Evolutionary conservation across 2,113 vertebrate species (phyloP), one percentile per base, ranked within the genome.

Genomic region (Oxygymnocypris stewartii): DNA sequence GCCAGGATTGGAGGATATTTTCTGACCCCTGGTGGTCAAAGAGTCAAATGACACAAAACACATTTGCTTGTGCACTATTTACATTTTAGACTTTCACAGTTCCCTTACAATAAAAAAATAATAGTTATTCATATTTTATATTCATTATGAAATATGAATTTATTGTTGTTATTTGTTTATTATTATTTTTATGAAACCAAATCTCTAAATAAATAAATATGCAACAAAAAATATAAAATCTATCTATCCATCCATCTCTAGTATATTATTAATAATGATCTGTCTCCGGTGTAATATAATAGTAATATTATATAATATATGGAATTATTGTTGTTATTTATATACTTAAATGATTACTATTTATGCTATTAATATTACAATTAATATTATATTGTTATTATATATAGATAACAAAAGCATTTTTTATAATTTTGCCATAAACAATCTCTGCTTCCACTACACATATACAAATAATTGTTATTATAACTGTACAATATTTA

Each of bases 21-120:
- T 73, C 28, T 73, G 47, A 63, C 78, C n/a, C 12, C 84, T 82
- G n/a, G 79, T 87, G 63, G 79, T 47, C 20, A 87, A 57, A 61
- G 1, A 25, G 8, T 7, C 1, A 16, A 51, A 51, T 18, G 44
- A 51, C 42, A 28, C 40, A 42, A 20, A 73, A 11, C 4, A 31
- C 25, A 31, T 13, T 2, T 6, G 13, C 12, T 65, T 28, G 1
- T 65, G 10, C 25, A 28, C 25, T 2, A 31, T 65, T 25, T 67
- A 31, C 7, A 67, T 16, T 67, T 16, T 20, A 57, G 0, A 8
- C 54, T 7, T 57, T 57, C 18, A 0, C 51, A 57, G 51, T 57
- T 57, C 51, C 6, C 2, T 20, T 57, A 20, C 3, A 35, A 8
- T 63, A n/a, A n/a, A n/a, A n/a, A n/a, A n/a, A n/a, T n/a, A n/a